phyloP scores from a whole-genome alignment of 2,888 invertebrate species.

The Diplolepis rosae region DNA sequence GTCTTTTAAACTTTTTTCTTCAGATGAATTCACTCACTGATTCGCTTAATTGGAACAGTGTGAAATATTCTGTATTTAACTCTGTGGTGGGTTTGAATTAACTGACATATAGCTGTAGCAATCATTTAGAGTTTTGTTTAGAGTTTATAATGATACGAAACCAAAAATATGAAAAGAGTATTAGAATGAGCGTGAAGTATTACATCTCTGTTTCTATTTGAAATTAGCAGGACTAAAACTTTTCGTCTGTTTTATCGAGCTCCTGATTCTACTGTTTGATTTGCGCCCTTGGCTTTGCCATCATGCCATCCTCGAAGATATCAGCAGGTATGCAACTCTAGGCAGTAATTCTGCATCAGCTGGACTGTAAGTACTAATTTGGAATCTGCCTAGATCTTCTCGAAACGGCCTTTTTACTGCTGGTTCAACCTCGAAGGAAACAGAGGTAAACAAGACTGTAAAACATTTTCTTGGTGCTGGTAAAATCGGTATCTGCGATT shows the following conservation, averaged over 20 bases:
- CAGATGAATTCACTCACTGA: too few relatives aligned
- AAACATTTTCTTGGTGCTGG: conserved; percentile 38
- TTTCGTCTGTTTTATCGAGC: conserved; percentile 17
- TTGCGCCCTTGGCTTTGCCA: conserved; percentile 14
- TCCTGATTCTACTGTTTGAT: conserved; percentile 11
- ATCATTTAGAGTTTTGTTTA: too few relatives aligned
- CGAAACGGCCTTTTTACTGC: conserved; percentile 47
- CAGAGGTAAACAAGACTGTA: conserved; percentile 59
- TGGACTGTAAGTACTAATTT: conserved; percentile 37
- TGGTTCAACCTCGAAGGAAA: conserved; percentile 32
- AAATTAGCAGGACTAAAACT: conserved; percentile 2
- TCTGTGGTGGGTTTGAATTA: too few relatives aligned
- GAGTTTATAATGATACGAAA: background rate
- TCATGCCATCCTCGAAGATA: conserved; percentile 6
- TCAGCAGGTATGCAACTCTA: conserved; percentile 23
- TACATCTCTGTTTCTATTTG: background rate
- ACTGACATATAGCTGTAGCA: too few relatives aligned
- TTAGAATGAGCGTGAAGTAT: background rate
- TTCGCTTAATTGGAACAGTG: too few relatives aligned
- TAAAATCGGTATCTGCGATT: conserved; percentile 20
- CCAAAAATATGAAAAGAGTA: background rate
- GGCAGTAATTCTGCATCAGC: conserved; percentile 24
- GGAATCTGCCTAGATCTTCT: conserved; percentile 40
- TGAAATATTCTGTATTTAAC: too few relatives aligned
- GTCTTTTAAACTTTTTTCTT: too few relatives aligned